Base-by-base conservation (phyloP, 2,888 invertebrate genomes). In the Seladonia tumulorum region DNA sequence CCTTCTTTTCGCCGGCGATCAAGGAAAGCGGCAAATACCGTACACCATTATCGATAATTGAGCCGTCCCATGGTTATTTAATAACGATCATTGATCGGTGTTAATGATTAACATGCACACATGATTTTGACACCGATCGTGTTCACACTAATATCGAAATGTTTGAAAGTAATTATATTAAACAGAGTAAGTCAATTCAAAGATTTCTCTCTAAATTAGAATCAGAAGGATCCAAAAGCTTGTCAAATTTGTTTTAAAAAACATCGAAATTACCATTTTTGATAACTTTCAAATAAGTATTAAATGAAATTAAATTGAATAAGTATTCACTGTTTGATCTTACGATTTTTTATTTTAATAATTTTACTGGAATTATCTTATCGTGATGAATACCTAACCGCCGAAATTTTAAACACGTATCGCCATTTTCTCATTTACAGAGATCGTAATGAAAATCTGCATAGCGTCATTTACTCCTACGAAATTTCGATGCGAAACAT, bases 11-110 rank as follows among this genome's bases (percentile, higher is more conserved):
- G 22, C 8, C 45, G 53, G 8, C 1, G 47, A 72, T 76, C 79
- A 39, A 84, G 88, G 82, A 82, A 86, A 86, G 82, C 81, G 85
- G 87, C 84, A 79, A 86, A 83, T 76, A 82, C 87, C 79, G 87
- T 77, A 29, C 86, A 76, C 88, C 35, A 89, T 91, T 91, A 91
- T 91, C 89, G 90, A 91, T 93, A 93, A 93, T 93, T 93, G 90
- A 93, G 91, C 89, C 91, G 92, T 93, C 90, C 81, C 85, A 84
- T 85, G 79, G 88, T 88, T 89, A 87, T 92, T 86, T 92, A 92
- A 92, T 92, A 87, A 63, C 84, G 76, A 79, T 89, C 87, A 73
- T 90, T 89, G 82, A 80, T 29, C 84, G 3, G 0, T 22, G 4
- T 25, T 74, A 86, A 85, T 63, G 90, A 87, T 90, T 49, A 88